These are phyloP conservation scores for Trichoplusia ni DNA, from an alignment of 1,140 invertebrate genomes.

Conservation along the genomic window DNA sequence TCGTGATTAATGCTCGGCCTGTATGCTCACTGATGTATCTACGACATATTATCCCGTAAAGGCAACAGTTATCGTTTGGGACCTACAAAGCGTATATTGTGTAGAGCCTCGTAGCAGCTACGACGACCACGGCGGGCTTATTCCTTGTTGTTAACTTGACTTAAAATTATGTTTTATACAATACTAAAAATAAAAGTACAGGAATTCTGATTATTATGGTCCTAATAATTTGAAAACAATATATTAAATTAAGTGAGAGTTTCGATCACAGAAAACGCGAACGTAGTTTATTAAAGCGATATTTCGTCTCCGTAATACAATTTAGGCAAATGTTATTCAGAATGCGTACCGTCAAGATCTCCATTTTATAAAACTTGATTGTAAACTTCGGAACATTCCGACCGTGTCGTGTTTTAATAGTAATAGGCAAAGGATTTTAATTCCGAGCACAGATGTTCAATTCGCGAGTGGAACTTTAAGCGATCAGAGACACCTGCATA, in stretches of 20 bases:
- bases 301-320: not conserved
- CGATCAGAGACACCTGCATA: not conserved
- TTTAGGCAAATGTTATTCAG: constrained; percentile 2
- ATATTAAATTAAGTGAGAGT: too few species aligned
- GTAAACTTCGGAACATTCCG: constrained; percentile 2
- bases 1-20: constrained; percentile 52
- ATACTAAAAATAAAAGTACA: too few species aligned
- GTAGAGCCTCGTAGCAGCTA: not conserved
- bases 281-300: not conserved
- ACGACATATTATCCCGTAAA: constrained; percentile 19
- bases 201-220: too few species aligned
- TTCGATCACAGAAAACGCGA: too few species aligned
- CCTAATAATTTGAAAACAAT: too few species aligned
- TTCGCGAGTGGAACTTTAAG: not conserved
- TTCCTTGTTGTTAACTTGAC: too few species aligned
- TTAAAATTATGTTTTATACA: too few species aligned
- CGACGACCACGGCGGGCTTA: too few species aligned
- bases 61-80: constrained; percentile 25
- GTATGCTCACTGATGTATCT: constrained; percentile 17
- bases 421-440: constrained; percentile 30
- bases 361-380: constrained; percentile 15
- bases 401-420: constrained; percentile 17
- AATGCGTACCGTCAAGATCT: not conserved
- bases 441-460: constrained; percentile 13
- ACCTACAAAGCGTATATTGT: not conserved